Evolutionary conservation across 1,140 invertebrate species (phyloP).

Genomic region (Drosophila ananassae): DNA sequence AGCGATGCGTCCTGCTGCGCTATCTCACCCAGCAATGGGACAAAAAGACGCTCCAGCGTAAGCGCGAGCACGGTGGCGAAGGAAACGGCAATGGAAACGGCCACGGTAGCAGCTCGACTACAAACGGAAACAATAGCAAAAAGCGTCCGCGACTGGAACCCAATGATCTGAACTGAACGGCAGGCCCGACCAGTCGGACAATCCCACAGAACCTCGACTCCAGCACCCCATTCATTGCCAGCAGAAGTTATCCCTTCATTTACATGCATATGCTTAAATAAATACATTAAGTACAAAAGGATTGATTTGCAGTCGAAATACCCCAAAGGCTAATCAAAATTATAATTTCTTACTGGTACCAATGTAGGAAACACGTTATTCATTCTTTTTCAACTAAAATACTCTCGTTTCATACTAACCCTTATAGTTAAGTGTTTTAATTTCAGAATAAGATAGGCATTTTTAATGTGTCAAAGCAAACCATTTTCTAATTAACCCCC

Average conservation of each 20-base stretch:
- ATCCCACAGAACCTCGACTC: background rate
- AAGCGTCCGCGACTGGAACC: constrained; percentile 77
- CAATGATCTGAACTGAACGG: constrained; percentile 64
- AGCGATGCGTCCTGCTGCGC: constrained; percentile 95
- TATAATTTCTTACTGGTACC: background rate
- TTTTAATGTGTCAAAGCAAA: background rate
- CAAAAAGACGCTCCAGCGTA: constrained; percentile 89
- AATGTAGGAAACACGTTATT: background rate
- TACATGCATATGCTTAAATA: constrained; percentile 21
- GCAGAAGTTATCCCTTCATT: constrained; percentile 7
- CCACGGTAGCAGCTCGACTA: constrained; percentile 45
- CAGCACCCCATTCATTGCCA: constrained; percentile 12
- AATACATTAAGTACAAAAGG: constrained; percentile 17
- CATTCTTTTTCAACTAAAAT: background rate
- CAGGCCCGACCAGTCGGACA: background rate
- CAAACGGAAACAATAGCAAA: constrained; percentile 66
- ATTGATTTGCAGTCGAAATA: constrained; percentile 14
- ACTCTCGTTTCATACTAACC: background rate
- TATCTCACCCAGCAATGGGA: constrained; percentile 97
- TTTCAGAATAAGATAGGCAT: background rate
- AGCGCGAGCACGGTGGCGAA: constrained; percentile 84
- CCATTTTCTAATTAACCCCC: too few species aligned
- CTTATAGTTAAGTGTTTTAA: background rate
- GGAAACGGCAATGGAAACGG: constrained; percentile 51
- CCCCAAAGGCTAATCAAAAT: background rate